phyloP scores from a whole-genome alignment of 2,113 vertebrate genomes.

The Percina caprodes region DNA sequence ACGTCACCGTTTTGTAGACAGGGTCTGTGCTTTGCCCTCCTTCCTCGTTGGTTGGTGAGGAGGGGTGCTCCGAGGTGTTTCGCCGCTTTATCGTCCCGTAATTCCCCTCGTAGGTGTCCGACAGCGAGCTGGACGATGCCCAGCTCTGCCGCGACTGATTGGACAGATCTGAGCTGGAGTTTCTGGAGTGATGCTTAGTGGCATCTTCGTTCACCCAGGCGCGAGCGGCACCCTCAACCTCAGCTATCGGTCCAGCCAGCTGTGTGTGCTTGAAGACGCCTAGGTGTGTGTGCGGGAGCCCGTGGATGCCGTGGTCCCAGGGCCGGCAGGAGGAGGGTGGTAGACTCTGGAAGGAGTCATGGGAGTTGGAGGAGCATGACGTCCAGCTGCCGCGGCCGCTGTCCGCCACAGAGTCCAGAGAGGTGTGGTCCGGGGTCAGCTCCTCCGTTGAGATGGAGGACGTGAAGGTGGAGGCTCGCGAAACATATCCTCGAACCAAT shows the following conservation, averaged over 20 bases:
- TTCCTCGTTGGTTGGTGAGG: constrained; percentile 78
- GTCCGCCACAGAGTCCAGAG: constrained; percentile 87
- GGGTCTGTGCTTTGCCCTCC: constrained; percentile 84
- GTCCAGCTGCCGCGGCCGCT: constrained; percentile 98
- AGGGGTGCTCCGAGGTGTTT: constrained; percentile 79
- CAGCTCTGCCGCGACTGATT: constrained; percentile 89
- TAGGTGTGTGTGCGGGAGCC: constrained; percentile 78
- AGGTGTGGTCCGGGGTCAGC: constrained; percentile 89
- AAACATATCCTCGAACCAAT: constrained; percentile 74
- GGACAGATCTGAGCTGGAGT: constrained; percentile 77
- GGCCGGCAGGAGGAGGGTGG: constrained; percentile 86
- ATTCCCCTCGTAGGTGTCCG: constrained; percentile 90
- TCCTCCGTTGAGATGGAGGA: constrained; percentile 90
- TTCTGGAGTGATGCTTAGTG: constrained; percentile 80
- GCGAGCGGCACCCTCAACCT: constrained; percentile 83
- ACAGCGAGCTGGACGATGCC: constrained; percentile 92
- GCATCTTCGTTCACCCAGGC: constrained; percentile 74
- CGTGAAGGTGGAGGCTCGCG: constrained; percentile 84
- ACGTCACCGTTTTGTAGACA: constrained; percentile 94
- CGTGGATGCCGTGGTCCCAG: constrained; percentile 82
- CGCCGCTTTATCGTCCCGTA: constrained; percentile 91
- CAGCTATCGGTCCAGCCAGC: constrained; percentile 87
- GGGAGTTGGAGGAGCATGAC: constrained; percentile 95
- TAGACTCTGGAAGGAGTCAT: constrained; percentile 95
- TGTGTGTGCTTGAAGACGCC: constrained; percentile 87